Conservation (phyloP, 2,113 vertebrate species). For the Paramormyrops kingsleyae region DNA sequence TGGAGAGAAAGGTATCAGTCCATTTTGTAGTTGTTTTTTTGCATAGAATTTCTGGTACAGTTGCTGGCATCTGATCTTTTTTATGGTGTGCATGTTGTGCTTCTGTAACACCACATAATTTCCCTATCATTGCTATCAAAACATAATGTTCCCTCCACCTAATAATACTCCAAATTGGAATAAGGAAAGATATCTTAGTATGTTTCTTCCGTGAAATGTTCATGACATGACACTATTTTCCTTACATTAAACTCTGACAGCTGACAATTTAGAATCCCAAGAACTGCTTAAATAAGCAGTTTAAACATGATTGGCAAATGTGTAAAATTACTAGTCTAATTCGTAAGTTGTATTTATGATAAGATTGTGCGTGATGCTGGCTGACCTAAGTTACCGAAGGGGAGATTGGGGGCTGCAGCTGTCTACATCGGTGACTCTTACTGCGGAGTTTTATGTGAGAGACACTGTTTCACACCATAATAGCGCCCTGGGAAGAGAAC, state of each 20-base stretch:
- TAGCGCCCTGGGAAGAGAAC: not conserved
- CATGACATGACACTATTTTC: not conserved
- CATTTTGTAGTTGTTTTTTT: not conserved
- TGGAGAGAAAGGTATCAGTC: not conserved
- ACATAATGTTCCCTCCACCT: not conserved
- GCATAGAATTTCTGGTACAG: not conserved
- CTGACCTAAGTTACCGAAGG: not conserved
- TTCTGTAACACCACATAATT: not conserved
- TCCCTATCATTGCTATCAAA: not conserved
- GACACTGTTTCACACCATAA: conserved; percentile 19
- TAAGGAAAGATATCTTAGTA: not conserved
- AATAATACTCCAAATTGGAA: not conserved
- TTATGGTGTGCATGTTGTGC: not conserved
- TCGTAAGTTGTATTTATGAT: not conserved
- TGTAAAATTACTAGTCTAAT: not conserved
- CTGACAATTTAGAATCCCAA: not conserved
- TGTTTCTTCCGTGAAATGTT: not conserved
- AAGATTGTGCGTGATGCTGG: not conserved
- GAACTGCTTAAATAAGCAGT: not conserved
- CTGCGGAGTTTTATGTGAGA: not conserved
- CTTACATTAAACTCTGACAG: not conserved
- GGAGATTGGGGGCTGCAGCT: not conserved
- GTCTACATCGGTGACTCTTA: not conserved
- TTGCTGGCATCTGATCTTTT: not conserved
- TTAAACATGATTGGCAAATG: not conserved